phyloP scores from a whole-genome alignment of 2,888 invertebrate genomes.

The Euproctis similis region DNA sequence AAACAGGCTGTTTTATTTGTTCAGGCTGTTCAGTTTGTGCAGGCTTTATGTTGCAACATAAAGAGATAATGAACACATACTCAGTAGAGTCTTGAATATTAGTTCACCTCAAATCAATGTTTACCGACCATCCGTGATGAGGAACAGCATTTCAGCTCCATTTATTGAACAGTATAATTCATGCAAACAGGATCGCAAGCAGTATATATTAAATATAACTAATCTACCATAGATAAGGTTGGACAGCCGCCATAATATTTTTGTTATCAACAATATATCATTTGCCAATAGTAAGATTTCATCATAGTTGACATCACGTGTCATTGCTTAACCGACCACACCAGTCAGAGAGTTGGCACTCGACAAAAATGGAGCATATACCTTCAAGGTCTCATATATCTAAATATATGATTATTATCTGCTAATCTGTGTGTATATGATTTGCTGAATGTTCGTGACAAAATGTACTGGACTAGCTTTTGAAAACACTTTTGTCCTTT shows the following conservation, averaged over 20 bases:
- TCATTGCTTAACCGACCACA: conserved; percentile 14
- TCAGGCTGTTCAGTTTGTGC: too few species aligned
- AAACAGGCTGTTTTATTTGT: too few species aligned
- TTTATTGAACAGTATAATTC: too few species aligned
- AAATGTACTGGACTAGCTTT: too few species aligned
- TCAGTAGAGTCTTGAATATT: too few species aligned
- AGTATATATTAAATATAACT: neutral
- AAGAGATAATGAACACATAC: too few species aligned
- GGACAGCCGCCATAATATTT: conserved; percentile 4
- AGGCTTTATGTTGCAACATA: too few species aligned
- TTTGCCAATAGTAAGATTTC: conserved; percentile 11
- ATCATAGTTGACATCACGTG: conserved; percentile 19
- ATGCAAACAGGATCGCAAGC: too few species aligned
- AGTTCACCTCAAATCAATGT: too few species aligned
- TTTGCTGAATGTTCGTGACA: conserved; percentile 14
- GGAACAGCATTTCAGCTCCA: too few species aligned
- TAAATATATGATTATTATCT: conserved; percentile 15
- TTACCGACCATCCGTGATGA: too few species aligned
- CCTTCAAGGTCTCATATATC: conserved; percentile 9
- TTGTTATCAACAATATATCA: conserved; percentile 3
- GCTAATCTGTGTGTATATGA: conserved; percentile 13
- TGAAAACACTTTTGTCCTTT: too few species aligned
- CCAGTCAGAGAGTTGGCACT: conserved; percentile 1
- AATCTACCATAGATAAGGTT: conserved; percentile 1
- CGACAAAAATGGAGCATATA: conserved; percentile 15